Percentiles rank a stretch among this genome's conserved stretches.
Evolutionary conservation across 1,140 invertebrate genomes (phyloP).

Genomic region (Eupristina koningsbergeri): DNA sequence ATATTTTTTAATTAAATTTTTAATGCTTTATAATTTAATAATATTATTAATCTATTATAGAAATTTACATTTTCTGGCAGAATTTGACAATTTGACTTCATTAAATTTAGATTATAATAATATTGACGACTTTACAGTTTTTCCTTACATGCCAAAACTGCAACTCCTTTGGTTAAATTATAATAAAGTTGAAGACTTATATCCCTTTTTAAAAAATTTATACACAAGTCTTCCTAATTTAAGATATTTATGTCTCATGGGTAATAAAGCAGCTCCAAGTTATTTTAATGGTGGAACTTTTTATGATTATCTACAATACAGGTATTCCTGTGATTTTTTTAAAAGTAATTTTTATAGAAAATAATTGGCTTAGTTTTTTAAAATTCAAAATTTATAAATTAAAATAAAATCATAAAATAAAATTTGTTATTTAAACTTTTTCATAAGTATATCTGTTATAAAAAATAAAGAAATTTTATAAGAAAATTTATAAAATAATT

Average conservation of each 20-base stretch:
- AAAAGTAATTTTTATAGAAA: background rate
- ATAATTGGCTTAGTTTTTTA: background rate
- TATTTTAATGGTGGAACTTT: conserved; percentile 83
- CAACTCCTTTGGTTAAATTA: conserved; percentile 85
- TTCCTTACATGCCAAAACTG: conserved; percentile 80
- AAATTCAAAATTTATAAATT: no score
- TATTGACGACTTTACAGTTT: conserved; percentile 77
- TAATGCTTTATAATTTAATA: conserved; percentile 14
- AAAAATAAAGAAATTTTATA: background rate
- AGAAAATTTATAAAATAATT: no score
- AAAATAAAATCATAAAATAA: background rate
- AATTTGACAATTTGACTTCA: conserved; percentile 80
- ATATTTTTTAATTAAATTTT: conserved; percentile 26
- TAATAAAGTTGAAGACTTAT: conserved; percentile 80
- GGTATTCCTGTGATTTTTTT: conserved; percentile 70
- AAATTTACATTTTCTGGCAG: conserved; percentile 79
- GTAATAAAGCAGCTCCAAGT: conserved; percentile 83
- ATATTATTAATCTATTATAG: conserved; percentile 71
- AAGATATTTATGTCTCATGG: conserved; percentile 83
- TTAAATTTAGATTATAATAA: conserved; percentile 84
- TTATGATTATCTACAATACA: conserved; percentile 85
- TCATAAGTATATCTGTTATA: background rate
- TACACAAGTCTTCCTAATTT: conserved; percentile 79
- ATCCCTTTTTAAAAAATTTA: conserved; percentile 81
- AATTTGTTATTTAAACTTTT: background rate